Evolutionary conservation across 2,113 vertebrate genomes (phyloP).

Genomic region (Cyanoramphus novaezelandiae): DNA sequence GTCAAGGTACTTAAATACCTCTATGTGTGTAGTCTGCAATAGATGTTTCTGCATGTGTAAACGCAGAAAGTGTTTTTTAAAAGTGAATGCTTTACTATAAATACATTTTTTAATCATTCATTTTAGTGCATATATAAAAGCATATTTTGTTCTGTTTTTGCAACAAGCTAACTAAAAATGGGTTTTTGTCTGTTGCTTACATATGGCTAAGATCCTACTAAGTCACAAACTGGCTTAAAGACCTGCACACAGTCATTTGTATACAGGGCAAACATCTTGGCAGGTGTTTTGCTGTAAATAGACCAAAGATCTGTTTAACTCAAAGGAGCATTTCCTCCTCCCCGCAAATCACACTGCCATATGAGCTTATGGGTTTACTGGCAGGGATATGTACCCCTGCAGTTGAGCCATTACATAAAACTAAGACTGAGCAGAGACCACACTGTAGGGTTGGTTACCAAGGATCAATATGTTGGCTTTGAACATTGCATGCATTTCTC

Average conservation of each 20-base stretch:
- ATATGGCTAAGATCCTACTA: neutral
- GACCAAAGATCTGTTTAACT: neutral
- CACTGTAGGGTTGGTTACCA: neutral
- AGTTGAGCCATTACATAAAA: neutral
- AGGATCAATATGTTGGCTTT: neutral
- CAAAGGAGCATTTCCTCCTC: neutral
- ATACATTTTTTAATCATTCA: neutral
- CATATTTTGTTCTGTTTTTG: neutral
- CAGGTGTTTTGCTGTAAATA: neutral
- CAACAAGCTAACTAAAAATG: neutral
- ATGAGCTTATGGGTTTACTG: neutral
- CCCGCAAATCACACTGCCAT: rapidly evolving
- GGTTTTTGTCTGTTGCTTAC: neutral
- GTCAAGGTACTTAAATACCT: neutral
- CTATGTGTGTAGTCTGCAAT: neutral
- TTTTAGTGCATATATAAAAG: neutral
- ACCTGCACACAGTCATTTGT: neutral
- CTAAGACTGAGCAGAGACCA: neutral
- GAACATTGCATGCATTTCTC: neutral
- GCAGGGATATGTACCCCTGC: neutral
- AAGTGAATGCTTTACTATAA: neutral
- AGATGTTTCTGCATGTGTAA: neutral
- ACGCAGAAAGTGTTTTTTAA: neutral
- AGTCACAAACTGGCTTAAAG: neutral
- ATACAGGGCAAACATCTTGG: neutral